These are phyloP conservation scores for Agonopterix alstromeriana DNA, from an alignment of 2,888 invertebrate species.

Conservation along the genomic window DNA sequence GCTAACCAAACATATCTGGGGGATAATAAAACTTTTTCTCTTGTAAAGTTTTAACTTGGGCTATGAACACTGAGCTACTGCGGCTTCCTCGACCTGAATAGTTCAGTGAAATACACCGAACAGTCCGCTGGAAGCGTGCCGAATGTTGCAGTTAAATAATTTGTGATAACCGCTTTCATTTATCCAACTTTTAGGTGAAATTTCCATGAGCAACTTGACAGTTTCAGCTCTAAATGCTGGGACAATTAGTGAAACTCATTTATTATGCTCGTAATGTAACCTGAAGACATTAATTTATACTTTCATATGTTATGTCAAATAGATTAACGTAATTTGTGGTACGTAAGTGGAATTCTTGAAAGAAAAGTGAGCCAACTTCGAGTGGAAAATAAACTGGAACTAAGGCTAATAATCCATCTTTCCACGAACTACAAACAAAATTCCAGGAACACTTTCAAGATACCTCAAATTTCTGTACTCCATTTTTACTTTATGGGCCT, in stretches of 20 bases:
- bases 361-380: too few species aligned
- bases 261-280: too few species aligned
- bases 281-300: too few species aligned
- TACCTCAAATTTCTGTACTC: neutral
- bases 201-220: slow-evolving; percentile 44
- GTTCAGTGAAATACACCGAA: slow-evolving; percentile 61
- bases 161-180: slow-evolving; percentile 67
- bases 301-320: too few species aligned
- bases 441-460: too few species aligned
- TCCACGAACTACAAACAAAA: too few species aligned
- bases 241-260: slow-evolving; percentile 1
- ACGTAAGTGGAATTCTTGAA: too few species aligned
- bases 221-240: slow-evolving; percentile 24
- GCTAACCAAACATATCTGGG: slow-evolving; percentile 13
- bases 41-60: slow-evolving; percentile 41
- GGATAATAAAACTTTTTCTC: slow-evolving; percentile 29
- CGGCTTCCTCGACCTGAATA: slow-evolving; percentile 67
- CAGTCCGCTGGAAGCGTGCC: slow-evolving; percentile 60
- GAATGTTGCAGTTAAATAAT: slow-evolving; percentile 69
- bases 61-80: slow-evolving; percentile 58
- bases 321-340: too few species aligned
- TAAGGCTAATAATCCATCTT: too few species aligned
- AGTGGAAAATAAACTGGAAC: too few species aligned
- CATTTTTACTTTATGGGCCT: slow-evolving; percentile 17
- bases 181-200: slow-evolving; percentile 51